Evolutionary conservation across 1,140 invertebrate species (phyloP), one percentile per base, ranked within the genome.

Genomic region (Ostrea denselamellosa): DNA sequence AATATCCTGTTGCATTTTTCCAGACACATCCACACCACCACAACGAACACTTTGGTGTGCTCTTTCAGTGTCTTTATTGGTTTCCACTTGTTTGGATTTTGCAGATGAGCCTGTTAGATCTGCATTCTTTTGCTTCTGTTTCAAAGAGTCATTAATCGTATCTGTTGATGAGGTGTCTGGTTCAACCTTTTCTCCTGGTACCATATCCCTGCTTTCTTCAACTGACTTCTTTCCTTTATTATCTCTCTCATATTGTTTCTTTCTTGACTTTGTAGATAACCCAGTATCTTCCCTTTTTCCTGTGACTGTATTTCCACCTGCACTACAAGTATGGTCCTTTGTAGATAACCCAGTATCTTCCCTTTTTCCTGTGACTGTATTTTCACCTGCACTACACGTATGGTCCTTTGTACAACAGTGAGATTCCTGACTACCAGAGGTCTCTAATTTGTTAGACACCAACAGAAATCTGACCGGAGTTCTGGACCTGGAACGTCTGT

Each of bases 401-500:
- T 71, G 65, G 10, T 71, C 25, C 28, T 77, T 77, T 28, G 14
- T 25, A 77, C 68, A 77, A 25, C 68, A 12, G 25, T 25, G 68
- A 34, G 68, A 77, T 28, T 77, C 68, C 10, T 25, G 25, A 34
- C 68, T 12, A 77, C 68, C 25, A 77, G 68, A 77, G 14, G 68
- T 77, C 68, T 77, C 68, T 77, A 77, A 28, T 25, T 77, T 77
- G 25, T 12, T 77, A 8, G 68, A 77, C 9, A 77, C 68, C 68
- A 77, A 14, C 14, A 77, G 25, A 10, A 77, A 77, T 25, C 68
- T 25, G 68, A 77, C 68, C 28, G 68, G 68, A 77, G 68, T 77
- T 34, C 68, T 77, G 9, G 68, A 77, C 25, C 68, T 77, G 14
- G 68, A 77, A 8, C 68, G 25, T 25, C 68, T 34, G 68, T 77